Conservation (phyloP, 2,888 invertebrate genomes). For the Caenorhabditis plicata region DNA sequence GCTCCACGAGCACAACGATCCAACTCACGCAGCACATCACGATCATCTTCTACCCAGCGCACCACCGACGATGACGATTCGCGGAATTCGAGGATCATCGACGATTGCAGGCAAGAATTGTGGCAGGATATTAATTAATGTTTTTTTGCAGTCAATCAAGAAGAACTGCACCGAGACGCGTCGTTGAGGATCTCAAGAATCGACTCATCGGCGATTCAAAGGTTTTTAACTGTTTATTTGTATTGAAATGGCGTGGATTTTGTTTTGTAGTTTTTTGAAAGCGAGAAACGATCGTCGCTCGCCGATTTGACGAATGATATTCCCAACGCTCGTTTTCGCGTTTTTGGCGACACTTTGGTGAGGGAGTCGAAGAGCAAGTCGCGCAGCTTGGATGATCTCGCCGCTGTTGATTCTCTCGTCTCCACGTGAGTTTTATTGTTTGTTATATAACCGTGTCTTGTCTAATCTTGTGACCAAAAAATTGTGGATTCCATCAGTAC, state of each 20-base stretch:
- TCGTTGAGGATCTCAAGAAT: conserved; percentile 75
- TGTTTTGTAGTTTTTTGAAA: conserved; percentile 3
- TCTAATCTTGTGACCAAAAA: too few species aligned
- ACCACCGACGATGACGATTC: too few species aligned
- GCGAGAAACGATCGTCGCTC: conserved; percentile 28
- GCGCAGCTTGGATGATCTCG: conserved; percentile 44
- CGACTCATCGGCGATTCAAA: conserved; percentile 70
- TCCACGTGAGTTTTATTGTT: conserved; percentile 29
- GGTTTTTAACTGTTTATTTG: neutral
- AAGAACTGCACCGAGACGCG: conserved; percentile 30
- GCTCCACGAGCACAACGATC: conserved; percentile 1
- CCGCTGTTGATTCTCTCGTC: conserved; percentile 33
- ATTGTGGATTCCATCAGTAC: too few species aligned
- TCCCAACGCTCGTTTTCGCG: conserved; percentile 21
- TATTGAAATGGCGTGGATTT: neutral
- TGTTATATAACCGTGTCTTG: conserved; percentile 1
- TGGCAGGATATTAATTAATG: neutral
- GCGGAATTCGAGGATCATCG: too few species aligned
- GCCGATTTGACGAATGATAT: conserved; percentile 35
- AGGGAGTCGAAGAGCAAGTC: conserved; percentile 32
- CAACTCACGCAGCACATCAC: too few species aligned
- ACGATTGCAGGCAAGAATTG: too few species aligned
- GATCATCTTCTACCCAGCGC: too few species aligned
- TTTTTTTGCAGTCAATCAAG: neutral
- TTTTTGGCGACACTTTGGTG: conserved; percentile 52